Evolutionary conservation across 2,797 vertebrate genomes (phyloP).

Genomic region (Tiaroga cobitis): DNA sequence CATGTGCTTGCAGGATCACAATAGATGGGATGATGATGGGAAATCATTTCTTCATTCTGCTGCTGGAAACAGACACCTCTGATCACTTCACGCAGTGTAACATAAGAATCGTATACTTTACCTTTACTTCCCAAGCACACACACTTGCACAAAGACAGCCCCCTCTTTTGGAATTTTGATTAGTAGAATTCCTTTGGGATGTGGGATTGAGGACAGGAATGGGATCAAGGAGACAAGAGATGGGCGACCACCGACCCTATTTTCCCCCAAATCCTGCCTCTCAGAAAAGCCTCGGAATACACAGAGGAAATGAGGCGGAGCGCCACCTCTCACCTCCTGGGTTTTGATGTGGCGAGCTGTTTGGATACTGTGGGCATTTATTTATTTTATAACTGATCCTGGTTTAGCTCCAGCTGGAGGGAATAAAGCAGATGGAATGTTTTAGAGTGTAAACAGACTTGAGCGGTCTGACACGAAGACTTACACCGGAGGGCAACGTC

Average conservation of each 20-base stretch:
- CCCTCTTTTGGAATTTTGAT: conserved; percentile 43
- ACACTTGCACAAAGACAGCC: not conserved
- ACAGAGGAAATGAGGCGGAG: conserved; percentile 44
- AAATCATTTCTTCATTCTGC: not conserved
- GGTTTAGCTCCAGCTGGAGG: conserved; percentile 46
- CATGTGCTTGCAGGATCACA: not conserved
- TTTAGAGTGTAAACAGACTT: conserved; percentile 33
- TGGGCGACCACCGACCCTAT: conserved; percentile 25
- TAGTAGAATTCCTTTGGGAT: conserved; percentile 35
- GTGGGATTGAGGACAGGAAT: conserved; percentile 44
- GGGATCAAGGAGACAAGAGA: conserved; percentile 48
- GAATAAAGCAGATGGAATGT: conserved; percentile 44
- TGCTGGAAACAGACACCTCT: not conserved
- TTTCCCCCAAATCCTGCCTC: conserved; percentile 20
- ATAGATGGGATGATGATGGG: conserved; percentile 2
- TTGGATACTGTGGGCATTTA: conserved; percentile 46
- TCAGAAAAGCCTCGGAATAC: conserved; percentile 36
- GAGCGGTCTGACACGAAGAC: conserved; percentile 33
- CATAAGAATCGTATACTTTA: not conserved
- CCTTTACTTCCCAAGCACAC: conserved; percentile 4
- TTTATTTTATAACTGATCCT: conserved; percentile 49
- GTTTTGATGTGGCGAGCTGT: conserved; percentile 48
- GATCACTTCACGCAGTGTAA: conserved; percentile 27
- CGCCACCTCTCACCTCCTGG: conserved; percentile 36
- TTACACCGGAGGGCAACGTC: conserved; percentile 37